Conservation (phyloP, 2,113 vertebrate species). For the Corapipo altera region DNA sequence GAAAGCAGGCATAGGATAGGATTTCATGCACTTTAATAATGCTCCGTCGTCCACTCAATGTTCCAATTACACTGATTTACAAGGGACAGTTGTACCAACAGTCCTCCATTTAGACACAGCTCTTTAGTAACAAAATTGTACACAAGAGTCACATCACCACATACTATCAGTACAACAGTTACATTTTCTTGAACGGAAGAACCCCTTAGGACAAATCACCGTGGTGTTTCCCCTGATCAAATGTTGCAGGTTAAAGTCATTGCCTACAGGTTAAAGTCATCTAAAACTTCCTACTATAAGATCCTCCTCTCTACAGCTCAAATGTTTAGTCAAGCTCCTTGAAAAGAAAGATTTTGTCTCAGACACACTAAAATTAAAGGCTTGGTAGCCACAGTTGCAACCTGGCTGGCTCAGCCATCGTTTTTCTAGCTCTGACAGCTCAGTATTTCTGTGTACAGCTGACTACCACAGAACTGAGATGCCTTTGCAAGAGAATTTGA, state of each 20-base stretch:
- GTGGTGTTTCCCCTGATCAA: background rate
- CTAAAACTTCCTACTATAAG: background rate
- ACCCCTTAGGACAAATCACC: background rate
- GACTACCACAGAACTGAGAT: background rate
- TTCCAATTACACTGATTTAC: background rate
- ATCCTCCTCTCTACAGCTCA: background rate
- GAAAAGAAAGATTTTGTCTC: background rate
- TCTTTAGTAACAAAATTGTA: background rate
- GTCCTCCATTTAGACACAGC: background rate
- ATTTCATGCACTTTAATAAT: background rate
- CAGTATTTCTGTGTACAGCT: background rate
- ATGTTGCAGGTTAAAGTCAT: background rate
- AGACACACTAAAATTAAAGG: background rate
- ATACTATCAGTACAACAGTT: background rate
- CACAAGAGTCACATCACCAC: background rate
- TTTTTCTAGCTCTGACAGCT: background rate
- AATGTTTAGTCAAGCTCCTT: background rate
- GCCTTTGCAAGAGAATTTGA: background rate
- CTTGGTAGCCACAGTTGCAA: background rate
- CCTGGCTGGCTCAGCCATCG: background rate
- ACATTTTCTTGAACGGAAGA: background rate
- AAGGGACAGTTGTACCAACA: background rate
- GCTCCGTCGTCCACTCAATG: background rate
- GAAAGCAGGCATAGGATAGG: background rate
- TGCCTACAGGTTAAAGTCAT: background rate